phyloP scores from a whole-genome alignment of 92 coral and sea anemone species.

The Phenganax marumi region DNA sequence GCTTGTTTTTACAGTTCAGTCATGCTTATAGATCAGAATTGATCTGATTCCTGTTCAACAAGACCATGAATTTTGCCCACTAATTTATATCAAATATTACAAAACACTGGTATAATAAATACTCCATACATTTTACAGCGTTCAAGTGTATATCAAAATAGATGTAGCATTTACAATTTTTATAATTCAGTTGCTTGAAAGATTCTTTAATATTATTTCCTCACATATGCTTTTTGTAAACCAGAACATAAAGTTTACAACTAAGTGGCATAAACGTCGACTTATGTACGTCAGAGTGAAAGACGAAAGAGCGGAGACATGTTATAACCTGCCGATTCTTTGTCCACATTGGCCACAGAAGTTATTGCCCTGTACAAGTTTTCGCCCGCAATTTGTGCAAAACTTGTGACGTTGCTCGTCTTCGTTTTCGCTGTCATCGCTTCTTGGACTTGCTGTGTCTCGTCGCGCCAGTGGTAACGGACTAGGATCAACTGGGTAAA shows the following conservation, averaged over 20 bases:
- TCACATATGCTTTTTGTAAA: no score
- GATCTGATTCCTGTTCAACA: not conserved
- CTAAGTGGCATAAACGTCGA: no score
- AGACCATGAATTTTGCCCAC: not conserved
- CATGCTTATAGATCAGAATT: not conserved
- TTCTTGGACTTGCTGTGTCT: constrained; percentile 57
- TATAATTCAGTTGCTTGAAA: not conserved
- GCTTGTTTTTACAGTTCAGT: not conserved
- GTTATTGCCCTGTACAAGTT: constrained; percentile 70
- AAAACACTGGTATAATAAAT: not conserved
- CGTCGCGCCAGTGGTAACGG: constrained; percentile 72
- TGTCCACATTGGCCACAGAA: constrained; percentile 94
- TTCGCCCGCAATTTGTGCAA: constrained; percentile 93
- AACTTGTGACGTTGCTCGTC: constrained; percentile 64
- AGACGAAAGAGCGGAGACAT: not conserved
- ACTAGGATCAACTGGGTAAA: constrained; percentile 65
- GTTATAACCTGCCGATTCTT: constrained; percentile 46
- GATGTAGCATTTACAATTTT: not conserved
- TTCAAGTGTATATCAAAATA: not conserved
- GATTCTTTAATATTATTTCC: no score
- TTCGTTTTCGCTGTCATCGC: constrained; percentile 49
- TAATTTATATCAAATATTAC: not conserved
- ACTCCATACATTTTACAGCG: not conserved
- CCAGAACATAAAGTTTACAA: no score
- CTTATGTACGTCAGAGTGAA: not conserved